Conservation (phyloP, 2,888 invertebrate species). For the Cremastinae sp. region DNA sequence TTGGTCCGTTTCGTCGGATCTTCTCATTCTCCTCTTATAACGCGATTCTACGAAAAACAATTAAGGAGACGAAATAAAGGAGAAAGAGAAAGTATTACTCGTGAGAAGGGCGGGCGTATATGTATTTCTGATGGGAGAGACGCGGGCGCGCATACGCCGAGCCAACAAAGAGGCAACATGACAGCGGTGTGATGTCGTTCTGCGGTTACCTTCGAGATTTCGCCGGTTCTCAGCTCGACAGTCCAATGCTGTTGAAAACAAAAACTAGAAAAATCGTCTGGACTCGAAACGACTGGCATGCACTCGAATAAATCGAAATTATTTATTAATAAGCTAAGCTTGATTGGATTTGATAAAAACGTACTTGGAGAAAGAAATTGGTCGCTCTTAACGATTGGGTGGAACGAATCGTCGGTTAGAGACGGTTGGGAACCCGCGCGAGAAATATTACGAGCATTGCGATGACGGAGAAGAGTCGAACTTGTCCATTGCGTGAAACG, state of each 20-base stretch:
- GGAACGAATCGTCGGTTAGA: constrained; percentile 33
- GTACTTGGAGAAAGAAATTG: not conserved
- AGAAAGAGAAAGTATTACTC: constrained; percentile 51
- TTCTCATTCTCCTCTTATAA: constrained; percentile 22
- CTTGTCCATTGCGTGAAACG: constrained; percentile 60
- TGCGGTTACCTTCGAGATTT: constrained; percentile 47
- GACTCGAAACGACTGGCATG: not conserved
- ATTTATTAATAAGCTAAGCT: not conserved
- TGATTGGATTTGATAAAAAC: not conserved
- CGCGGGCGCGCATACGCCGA: not conserved
- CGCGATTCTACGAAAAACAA: constrained; percentile 58
- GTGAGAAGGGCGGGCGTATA: constrained; percentile 10
- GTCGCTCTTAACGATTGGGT: constrained; percentile 18
- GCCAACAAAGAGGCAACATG: constrained; percentile 30
- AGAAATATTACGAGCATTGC: constrained; percentile 28
- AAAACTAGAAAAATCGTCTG: not conserved
- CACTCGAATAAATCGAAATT: not conserved
- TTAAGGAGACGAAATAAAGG: constrained; percentile 57
- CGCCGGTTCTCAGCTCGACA: constrained; percentile 54
- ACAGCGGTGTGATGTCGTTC: constrained; percentile 48
- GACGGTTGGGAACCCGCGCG: constrained; percentile 52
- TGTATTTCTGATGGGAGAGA: constrained; percentile 10
- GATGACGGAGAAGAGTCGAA: constrained; percentile 36
- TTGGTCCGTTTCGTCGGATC: constrained; percentile 6
- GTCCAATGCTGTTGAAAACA: not conserved